Percentiles rank a stretch among this genome's conserved stretches.
Evolutionary conservation across 37 sponge, comb jelly and placozoan species (phyloP).

Genomic region (Crambe crambe): DNA sequence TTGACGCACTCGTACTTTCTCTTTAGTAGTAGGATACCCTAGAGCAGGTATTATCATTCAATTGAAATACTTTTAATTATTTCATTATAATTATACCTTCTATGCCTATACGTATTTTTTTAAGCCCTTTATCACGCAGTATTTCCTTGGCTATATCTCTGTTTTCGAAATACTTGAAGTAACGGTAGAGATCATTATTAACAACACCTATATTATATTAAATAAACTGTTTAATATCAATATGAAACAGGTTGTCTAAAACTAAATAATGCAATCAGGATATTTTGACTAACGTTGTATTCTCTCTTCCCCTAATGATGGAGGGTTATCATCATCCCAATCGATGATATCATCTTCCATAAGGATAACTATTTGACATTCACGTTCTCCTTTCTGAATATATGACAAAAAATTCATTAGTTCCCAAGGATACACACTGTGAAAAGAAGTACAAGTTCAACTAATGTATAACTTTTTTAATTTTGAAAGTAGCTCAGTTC

Average conservation of each 20-base stretch:
- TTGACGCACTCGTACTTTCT: conserved; percentile 76
- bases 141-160: conserved; percentile 95
- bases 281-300: conserved; percentile 70
- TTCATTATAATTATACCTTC: conserved; percentile 64
- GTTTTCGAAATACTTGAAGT: conserved; percentile 95
- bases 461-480: no score
- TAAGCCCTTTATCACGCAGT: conserved; percentile 88
- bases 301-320: conserved; percentile 86
- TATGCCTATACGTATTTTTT: conserved; percentile 94
- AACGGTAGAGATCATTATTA: conserved; percentile 77
- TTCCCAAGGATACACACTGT: no score
- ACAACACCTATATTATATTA: conserved; percentile 52
- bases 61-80: background rate
- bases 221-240: background rate
- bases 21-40: conserved; percentile 97
- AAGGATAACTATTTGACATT: conserved; percentile 96
- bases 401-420: background rate
- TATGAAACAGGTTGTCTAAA: no score
- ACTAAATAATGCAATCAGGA: no score
- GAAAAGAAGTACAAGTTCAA: no score
- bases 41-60: background rate
- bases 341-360: conserved; percentile 94
- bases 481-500: no score
- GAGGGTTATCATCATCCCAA: conserved; percentile 94
- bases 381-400: conserved; percentile 89